Percentiles rank a stretch among this genome's conserved stretches.
Evolutionary conservation across 1,140 invertebrate genomes (phyloP).

Genomic region (Nasonia giraulti): DNA sequence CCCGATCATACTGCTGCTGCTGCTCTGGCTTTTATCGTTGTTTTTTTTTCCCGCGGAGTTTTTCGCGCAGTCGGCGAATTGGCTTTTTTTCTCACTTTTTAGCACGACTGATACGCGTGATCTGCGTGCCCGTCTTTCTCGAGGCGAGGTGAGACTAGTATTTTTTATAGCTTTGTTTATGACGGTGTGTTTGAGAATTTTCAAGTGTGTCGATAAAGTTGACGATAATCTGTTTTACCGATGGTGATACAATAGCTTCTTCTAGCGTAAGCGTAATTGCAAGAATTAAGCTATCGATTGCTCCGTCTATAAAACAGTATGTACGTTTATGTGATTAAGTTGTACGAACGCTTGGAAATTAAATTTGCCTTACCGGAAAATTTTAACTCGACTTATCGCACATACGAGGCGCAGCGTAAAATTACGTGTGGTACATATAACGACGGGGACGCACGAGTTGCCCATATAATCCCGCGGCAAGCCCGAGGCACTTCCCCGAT

Average conservation of each 20-base stretch:
- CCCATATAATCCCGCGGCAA: background rate
- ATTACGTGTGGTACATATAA: background rate
- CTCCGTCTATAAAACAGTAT: too few relatives aligned
- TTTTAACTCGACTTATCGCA: background rate
- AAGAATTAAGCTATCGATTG: too few relatives aligned
- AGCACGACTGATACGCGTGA: background rate
- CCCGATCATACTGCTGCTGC: background rate
- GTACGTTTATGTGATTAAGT: too few relatives aligned
- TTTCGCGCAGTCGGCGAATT: background rate
- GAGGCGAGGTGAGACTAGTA: background rate
- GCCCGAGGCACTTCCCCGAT: background rate
- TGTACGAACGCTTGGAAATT: too few relatives aligned
- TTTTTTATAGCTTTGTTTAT: background rate
- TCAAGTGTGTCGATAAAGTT: too few relatives aligned
- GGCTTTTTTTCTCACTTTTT: background rate
- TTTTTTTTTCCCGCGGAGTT: background rate
- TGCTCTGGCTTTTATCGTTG: background rate
- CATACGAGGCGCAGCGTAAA: background rate
- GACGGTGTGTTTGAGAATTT: too few relatives aligned
- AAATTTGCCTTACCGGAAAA: too few relatives aligned
- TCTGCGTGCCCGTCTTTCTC: too few relatives aligned
- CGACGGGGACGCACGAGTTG: background rate
- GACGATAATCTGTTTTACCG: background rate
- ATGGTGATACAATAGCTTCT: background rate
- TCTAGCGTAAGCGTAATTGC: too few relatives aligned